Evolutionary conservation across 2,113 vertebrate genomes (phyloP).

Genomic region (Xiphorhynchus elegans): DNA sequence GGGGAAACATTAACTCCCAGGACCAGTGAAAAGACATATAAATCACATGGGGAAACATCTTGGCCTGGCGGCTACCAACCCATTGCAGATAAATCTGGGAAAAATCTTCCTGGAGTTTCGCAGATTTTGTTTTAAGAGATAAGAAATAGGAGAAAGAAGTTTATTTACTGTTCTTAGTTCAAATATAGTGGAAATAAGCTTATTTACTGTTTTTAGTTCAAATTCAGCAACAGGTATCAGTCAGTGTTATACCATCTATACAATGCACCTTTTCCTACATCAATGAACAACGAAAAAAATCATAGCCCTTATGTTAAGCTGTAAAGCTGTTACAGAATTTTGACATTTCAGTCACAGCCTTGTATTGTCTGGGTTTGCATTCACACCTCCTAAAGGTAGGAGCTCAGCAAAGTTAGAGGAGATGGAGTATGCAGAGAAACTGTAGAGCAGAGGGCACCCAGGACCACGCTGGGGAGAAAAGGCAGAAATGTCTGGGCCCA

Average conservation of each 20-base stretch:
- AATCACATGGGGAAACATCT: slow-evolving; percentile 62
- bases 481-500: neutral
- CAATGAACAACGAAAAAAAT: neutral
- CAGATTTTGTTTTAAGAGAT: slow-evolving; percentile 39
- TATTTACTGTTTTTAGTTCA: neutral
- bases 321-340: neutral
- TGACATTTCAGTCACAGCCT: neutral
- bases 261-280: neutral
- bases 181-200: slow-evolving; percentile 27
- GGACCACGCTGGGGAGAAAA: neutral
- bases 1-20: slow-evolving; percentile 63
- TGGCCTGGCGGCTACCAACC: slow-evolving; percentile 37
- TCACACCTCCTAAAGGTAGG: neutral
- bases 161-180: neutral
- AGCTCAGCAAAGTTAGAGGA: neutral
- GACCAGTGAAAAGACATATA: slow-evolving; percentile 61
- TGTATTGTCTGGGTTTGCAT: neutral
- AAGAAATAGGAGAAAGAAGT: slow-evolving; percentile 31
- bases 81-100: slow-evolving; percentile 64
- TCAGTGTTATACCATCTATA: neutral
- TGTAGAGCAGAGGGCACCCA: neutral
- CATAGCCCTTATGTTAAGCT: neutral
- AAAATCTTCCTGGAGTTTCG: slow-evolving; percentile 41
- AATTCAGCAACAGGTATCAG: neutral
- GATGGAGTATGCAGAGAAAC: neutral